Conservation (phyloP, 1,140 invertebrate genomes). For the Contarinia nasturtii region DNA sequence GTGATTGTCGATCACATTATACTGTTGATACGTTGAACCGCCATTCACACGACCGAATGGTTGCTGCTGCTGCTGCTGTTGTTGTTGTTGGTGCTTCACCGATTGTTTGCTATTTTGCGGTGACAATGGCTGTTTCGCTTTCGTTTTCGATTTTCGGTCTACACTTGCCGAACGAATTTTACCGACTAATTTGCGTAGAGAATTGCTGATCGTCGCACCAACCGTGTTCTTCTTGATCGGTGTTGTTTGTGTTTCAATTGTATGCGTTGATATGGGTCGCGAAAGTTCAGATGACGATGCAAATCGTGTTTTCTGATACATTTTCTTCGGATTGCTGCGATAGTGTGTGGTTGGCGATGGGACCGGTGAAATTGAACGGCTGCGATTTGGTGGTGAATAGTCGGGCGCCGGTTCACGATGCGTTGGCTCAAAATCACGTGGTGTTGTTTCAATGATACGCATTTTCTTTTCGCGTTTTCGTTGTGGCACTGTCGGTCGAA, state of each 20-base stretch:
- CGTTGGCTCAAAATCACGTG: not conserved
- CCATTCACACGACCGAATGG: slow-evolving; percentile 28
- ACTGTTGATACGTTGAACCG: slow-evolving; percentile 33
- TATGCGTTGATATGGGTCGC: slow-evolving; percentile 14
- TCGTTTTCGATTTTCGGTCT: slow-evolving; percentile 43
- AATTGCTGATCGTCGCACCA: slow-evolving; percentile 40
- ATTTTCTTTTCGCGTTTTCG: slow-evolving; percentile 29
- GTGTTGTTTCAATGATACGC: slow-evolving; percentile 2
- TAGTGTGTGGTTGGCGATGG: slow-evolving; percentile 16
- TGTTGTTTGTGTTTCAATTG: slow-evolving; percentile 9
- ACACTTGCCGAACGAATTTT: slow-evolving; percentile 54
- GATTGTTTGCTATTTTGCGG: slow-evolving; percentile 10
- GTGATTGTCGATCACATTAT: slow-evolving; percentile 38
- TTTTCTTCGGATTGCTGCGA: slow-evolving; percentile 22
- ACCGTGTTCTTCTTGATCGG: slow-evolving; percentile 17
- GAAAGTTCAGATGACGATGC: slow-evolving; percentile 31
- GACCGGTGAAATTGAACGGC: slow-evolving; percentile 27
- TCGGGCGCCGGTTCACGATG: slow-evolving; percentile 40
- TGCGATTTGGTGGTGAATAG: slow-evolving; percentile 41
- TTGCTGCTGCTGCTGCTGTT: slow-evolving; percentile 26
- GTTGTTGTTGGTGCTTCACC: slow-evolving; percentile 15
- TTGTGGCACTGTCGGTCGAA: slow-evolving; percentile 33
- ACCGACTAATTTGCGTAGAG: slow-evolving; percentile 54
- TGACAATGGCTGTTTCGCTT: slow-evolving; percentile 30
- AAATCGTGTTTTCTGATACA: slow-evolving; percentile 43